Evolutionary conservation across 2,888 invertebrate species (phyloP), one percentile per base, ranked within the genome.

Genomic region (Deilephila porcellus): DNA sequence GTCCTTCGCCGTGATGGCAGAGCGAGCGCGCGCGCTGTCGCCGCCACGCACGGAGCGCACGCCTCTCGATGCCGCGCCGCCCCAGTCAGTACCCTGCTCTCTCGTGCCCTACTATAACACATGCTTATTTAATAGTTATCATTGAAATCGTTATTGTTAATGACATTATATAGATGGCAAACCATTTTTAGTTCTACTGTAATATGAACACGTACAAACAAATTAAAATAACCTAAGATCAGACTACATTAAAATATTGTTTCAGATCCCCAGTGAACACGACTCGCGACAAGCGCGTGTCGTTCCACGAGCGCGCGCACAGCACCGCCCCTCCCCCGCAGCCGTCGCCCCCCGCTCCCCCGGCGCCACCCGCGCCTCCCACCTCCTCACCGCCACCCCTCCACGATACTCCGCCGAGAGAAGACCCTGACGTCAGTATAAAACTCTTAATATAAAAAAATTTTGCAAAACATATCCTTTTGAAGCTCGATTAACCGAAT

Each of bases 1-100:
- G 37, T 98, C 98, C 62, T 98, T 98, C 90, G 96, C 97, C 4
- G 96, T 97, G 45, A 98, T 98, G 97, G 97, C 97, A 83, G 85
- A 85, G 90, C 95, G 88, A 91, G 95, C 86, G 93, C 92, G 77
- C 82, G 93, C 79, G 88, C 90, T 78, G 83, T 89, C 76, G 83
- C 92, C 83, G 90, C 82, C 82, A 62, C 81, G 72, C 87, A 84
- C 78, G 79, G 74, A 67, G n/a, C 74, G 90, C 76, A 78, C 76
- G 73, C 67, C 83, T 83, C 76, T 78, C 85, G 60, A 74, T 79
- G 63, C 78, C 60, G 72, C 76, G 70, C 64, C 71, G 74, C 32
- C 78, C 17, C 80, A 83, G 75, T 97, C 97, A 45, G 73, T 71
- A 37, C 59, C 17, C 56, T 19, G 4, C 83, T 96, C 82, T 82